A percentile compares a stretch with the other conserved stretches of the same genome.
phyloP scores from a whole-genome alignment of 2,113 vertebrate species.

The Odocoileus virginianus region DNA sequence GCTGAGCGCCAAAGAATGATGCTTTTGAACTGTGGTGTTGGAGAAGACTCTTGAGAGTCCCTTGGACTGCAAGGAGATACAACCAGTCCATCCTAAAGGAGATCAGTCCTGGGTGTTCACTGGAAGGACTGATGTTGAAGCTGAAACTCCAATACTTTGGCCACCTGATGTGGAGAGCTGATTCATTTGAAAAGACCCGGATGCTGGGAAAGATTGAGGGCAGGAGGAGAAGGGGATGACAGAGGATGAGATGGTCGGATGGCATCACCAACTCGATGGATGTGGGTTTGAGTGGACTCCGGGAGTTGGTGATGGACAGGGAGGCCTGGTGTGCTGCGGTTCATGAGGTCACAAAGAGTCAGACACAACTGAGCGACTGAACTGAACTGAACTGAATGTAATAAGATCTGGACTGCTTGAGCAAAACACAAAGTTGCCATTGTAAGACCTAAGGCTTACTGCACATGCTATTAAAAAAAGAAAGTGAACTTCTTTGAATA shows the following conservation, averaged over 20 bases:
- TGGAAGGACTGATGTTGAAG: not conserved
- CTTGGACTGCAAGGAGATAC: not conserved
- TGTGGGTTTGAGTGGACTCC: not conserved
- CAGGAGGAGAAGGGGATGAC: not conserved
- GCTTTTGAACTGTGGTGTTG: not conserved
- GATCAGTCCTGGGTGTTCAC: not conserved
- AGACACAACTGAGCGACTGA: not conserved
- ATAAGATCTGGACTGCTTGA: constrained; percentile 77
- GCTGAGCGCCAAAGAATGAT: not conserved
- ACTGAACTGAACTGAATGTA: constrained; percentile 56
- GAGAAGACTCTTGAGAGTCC: not conserved
- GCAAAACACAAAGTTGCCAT: constrained; percentile 75
- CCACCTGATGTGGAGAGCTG: not conserved
- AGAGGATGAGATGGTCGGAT: not conserved
- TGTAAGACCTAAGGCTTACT: constrained; percentile 60
- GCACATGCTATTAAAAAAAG: constrained; percentile 56
- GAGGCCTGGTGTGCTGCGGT: not conserved
- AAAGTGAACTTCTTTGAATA: constrained; percentile 60
- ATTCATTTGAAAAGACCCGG: not conserved
- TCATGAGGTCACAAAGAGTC: not conserved
- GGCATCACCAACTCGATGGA: not conserved
- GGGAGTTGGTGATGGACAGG: not conserved
- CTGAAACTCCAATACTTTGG: not conserved
- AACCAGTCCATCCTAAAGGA: not conserved
- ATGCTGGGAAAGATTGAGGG: not conserved